phyloP scores from a whole-genome alignment of 2,113 vertebrate species.

The Gobiocypris rarus region DNA sequence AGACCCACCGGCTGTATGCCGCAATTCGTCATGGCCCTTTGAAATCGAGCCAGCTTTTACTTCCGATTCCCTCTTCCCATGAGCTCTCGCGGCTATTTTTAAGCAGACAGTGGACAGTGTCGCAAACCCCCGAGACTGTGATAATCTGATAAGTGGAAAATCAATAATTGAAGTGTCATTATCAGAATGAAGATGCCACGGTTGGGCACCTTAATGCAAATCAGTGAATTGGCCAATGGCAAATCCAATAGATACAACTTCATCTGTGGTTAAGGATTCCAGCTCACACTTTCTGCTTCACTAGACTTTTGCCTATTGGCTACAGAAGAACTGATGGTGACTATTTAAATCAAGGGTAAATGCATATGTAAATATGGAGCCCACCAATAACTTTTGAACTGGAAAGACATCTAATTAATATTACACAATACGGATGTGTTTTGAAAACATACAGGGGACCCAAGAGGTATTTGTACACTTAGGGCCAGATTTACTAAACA shows the following conservation, averaged over 20 bases:
- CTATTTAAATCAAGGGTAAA: conserved; percentile 57
- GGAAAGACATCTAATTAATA: conserved; percentile 61
- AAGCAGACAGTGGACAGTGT: conserved; percentile 21
- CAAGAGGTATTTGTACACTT: background rate
- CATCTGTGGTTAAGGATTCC: conserved; percentile 7
- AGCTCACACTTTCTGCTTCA: conserved; percentile 23
- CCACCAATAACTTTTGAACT: conserved; percentile 67
- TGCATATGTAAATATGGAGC: conserved; percentile 61
- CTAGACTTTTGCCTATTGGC: conserved; percentile 8
- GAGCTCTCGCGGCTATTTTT: conserved; percentile 12
- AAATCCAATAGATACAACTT: conserved; percentile 29
- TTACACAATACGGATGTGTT: background rate
- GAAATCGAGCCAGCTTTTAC: conserved; percentile 40
- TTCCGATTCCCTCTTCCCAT: conserved; percentile 56
- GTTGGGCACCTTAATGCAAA: conserved; percentile 48
- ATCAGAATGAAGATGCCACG: conserved; percentile 47
- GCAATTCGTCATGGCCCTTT: conserved; percentile 51
- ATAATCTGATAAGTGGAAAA: conserved; percentile 68
- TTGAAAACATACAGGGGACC: background rate
- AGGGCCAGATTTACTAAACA: too few species aligned
- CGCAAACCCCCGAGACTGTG: conserved; percentile 25
- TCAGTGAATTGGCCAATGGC: conserved; percentile 32
- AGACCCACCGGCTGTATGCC: conserved; percentile 30
- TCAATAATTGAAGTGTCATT: conserved; percentile 67
- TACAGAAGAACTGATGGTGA: conserved; percentile 46